Percentiles rank a stretch among this genome's conserved stretches.
These are phyloP conservation scores for Penaeus monodon DNA, from an alignment of 2,888 invertebrate genomes.

Conservation along the genomic window DNA sequence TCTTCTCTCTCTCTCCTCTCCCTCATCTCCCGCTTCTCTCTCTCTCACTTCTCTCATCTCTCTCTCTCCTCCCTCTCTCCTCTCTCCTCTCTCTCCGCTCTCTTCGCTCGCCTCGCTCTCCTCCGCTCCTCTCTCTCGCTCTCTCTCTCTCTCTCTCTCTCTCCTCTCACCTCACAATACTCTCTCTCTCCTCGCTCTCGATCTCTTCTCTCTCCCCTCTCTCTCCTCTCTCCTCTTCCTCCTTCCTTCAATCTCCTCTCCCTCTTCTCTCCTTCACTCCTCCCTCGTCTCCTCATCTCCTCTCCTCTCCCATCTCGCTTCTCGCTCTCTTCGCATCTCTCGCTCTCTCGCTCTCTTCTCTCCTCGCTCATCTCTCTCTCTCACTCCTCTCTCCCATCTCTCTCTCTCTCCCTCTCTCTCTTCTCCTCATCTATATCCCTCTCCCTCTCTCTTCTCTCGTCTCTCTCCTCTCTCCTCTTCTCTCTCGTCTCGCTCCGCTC, in stretches of 20 bases:
- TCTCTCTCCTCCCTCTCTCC: not conserved
- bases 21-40: slow-evolving; percentile 1
- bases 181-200: not conserved
- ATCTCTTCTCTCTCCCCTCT: not conserved
- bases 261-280: slow-evolving; percentile 2
- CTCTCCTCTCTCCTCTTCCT: not conserved
- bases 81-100: slow-evolving; percentile 5
- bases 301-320: not conserved
- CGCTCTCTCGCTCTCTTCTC: not conserved
- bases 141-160: not conserved
- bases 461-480: no score
- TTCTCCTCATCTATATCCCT: not conserved
- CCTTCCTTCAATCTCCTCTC: not conserved
- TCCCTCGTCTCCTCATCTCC: not conserved
- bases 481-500: fast-evolving
- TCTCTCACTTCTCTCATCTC: not conserved
- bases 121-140: not conserved
- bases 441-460: not conserved
- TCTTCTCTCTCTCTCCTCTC: slow-evolving; percentile 4
- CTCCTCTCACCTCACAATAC: not conserved
- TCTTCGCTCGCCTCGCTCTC: not conserved
- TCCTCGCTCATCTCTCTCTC: not conserved
- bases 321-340: not conserved
- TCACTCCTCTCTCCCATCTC: not conserved
- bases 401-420: not conserved